Evolutionary conservation across 1,140 invertebrate species (phyloP).

Genomic region (Caenorhabditis elegans): WBcel235 BX284604.4:5651501-5652000

Average conservation of each 20-base stretch:
- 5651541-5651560: not conserved
- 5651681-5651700: too few relatives aligned
- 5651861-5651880: not conserved
- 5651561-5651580: not conserved
- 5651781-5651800: constrained; percentile 8
- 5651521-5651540: not conserved
- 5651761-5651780: not conserved
- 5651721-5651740: too few relatives aligned
- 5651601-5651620: constrained; percentile 16
- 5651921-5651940: constrained; percentile 55
- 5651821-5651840: constrained; percentile 65
- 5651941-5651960: constrained; percentile 50
- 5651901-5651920: constrained; percentile 63
- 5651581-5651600: constrained; percentile 20
- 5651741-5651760: too few relatives aligned
- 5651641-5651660: not conserved
- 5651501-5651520: not conserved
- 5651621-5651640: not conserved
- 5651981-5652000: constrained; percentile 56
- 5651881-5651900: constrained; percentile 49
- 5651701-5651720: too few relatives aligned
- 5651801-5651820: constrained; percentile 63
- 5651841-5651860: constrained; percentile 45
- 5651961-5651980: constrained; percentile 63
- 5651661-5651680: too few relatives aligned